phyloP scores from a whole-genome alignment of 2,888 invertebrate species.

The Calliphora vomitoria region DNA sequence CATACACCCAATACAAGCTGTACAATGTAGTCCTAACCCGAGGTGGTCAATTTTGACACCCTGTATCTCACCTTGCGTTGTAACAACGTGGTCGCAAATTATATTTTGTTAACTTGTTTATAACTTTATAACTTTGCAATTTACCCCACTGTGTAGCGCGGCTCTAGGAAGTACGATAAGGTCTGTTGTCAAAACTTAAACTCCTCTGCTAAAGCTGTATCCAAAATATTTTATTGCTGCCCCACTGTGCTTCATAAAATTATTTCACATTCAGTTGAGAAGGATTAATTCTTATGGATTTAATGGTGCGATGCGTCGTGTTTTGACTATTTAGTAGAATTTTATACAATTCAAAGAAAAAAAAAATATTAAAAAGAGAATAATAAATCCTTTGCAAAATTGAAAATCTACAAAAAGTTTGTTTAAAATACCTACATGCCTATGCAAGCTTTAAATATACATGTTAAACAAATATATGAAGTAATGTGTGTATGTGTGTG shows the following conservation, averaged over 20 bases:
- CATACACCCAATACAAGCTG: no score
- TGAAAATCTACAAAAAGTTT: slow-evolving; percentile 27
- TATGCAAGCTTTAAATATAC: neutral
- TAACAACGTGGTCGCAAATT: no score
- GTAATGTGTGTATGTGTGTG: neutral
- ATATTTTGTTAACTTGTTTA: no score
- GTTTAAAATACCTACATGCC: neutral
- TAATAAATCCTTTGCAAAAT: slow-evolving; percentile 47
- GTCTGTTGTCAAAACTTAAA: no score
- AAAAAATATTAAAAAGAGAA: slow-evolving; percentile 7
- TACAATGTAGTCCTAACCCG: no score
- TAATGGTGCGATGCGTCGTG: slow-evolving; percentile 41
- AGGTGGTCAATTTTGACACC: no score
- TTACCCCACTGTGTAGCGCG: no score
- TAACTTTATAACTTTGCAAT: no score
- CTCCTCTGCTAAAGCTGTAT: no score
- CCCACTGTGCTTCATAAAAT: neutral
- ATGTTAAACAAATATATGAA: slow-evolving; percentile 16
- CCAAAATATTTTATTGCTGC: neutral
- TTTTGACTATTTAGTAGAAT: slow-evolving; percentile 38
- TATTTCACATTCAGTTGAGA: neutral
- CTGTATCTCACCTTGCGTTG: no score
- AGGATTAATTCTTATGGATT: slow-evolving; percentile 26
- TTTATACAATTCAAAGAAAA: slow-evolving; percentile 18
- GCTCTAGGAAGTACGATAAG: no score